These are phyloP conservation scores for Herpetotheres cachinnans DNA, from an alignment of 2,113 vertebrate genomes.

Conservation along the genomic window DNA sequence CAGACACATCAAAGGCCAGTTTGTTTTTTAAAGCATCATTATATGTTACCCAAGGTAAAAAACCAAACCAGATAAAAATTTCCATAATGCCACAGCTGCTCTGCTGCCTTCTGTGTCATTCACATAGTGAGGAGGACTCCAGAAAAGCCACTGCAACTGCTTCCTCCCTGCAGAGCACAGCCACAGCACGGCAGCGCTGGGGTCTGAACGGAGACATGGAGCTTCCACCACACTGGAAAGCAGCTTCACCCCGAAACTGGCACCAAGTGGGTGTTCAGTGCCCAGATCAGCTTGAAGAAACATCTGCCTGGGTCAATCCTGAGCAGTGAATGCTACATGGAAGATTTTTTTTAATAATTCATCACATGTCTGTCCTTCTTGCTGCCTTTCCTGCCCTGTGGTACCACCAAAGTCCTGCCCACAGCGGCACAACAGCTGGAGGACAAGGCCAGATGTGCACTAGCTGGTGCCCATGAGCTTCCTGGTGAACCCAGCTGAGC, in stretches of 20 bases:
- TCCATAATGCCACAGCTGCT: fast-evolving
- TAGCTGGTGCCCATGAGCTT: background rate
- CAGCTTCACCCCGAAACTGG: background rate
- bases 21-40: background rate
- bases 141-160: background rate
- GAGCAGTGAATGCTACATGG: background rate
- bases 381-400: background rate
- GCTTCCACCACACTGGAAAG: background rate
- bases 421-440: background rate
- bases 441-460: background rate
- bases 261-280: background rate
- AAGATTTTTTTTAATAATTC: background rate
- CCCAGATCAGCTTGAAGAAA: background rate
- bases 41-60: background rate
- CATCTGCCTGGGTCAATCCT: background rate
- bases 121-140: background rate
- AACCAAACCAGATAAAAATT: background rate
- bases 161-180: background rate
- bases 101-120: background rate
- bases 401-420: background rate
- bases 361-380: background rate
- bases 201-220: background rate
- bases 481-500: background rate
- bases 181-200: fast-evolving
- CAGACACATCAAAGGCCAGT: background rate